Evolutionary conservation across 2,888 invertebrate species (phyloP).

Genomic region (Himalopsyche anomala): DNA sequence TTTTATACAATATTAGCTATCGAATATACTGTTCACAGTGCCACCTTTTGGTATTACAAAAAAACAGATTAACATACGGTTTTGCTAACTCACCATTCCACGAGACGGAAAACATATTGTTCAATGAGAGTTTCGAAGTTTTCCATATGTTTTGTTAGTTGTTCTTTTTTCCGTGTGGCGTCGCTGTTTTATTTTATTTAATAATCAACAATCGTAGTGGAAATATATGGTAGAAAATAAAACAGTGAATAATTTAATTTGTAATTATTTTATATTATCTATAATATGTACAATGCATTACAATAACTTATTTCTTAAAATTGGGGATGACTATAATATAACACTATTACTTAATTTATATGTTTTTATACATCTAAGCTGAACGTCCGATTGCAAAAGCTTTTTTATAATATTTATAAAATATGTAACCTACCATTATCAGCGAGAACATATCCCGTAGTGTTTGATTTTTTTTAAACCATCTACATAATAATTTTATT

Average conservation of each 20-base stretch:
- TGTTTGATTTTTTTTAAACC: too few relatives aligned
- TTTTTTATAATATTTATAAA: too few relatives aligned
- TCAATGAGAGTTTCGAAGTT: slow-evolving; percentile 17
- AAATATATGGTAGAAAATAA: background rate
- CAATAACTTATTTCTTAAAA: background rate
- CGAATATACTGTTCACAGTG: background rate
- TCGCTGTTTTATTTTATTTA: background rate
- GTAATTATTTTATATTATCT: background rate
- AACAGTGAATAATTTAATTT: background rate
- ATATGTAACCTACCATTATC: too few relatives aligned
- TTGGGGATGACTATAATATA: background rate
- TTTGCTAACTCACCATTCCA: slow-evolving; percentile 8
- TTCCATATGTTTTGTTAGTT: slow-evolving; percentile 12
- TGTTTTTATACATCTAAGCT: background rate
- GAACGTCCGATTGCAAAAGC: background rate
- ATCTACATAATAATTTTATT: too few relatives aligned
- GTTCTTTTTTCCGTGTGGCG: background rate
- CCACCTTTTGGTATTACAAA: background rate
- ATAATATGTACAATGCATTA: slow-evolving; percentile 1
- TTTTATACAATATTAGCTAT: background rate
- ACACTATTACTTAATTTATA: background rate
- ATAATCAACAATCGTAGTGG: background rate
- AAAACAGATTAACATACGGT: slow-evolving; percentile 8
- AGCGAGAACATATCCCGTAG: too few relatives aligned
- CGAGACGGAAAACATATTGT: slow-evolving; percentile 11